Base-by-base conservation (phyloP, 2,888 invertebrate species). In the Arctia plantaginis region DNA sequence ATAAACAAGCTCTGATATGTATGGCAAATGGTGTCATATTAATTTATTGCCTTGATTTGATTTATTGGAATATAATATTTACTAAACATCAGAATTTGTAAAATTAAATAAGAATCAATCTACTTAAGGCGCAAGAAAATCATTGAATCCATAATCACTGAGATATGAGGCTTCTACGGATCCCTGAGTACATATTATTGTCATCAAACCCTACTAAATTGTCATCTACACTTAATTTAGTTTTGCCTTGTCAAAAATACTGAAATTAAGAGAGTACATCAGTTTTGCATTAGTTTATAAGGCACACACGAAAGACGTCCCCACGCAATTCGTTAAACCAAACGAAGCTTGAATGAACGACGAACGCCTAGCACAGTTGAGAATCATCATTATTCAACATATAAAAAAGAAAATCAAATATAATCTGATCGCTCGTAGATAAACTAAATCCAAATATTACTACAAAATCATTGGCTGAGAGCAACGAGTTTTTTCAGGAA, bases 401-500 rank as follows among this genome's bases (percentile, higher is more conserved):
- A 30, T 6, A 47, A 47, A 67, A 12, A 20, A 13, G n/a, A 67
- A 33, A 47, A 51, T 0, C 10, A 55, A 55, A 33, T 23, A 8
- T 12, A 47, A 27, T 30, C 47, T 23, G 30, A 47, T 20, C 6
- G 27, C 30, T 68, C 33, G 23, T 13, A 3, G 39, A 44, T 30
- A 41, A 20, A 23, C 41, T 10, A 62, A 23, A 33, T 59, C 3
- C 20, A 27, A 47, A 35, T 64, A 62, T 62, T 59, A 44, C 41
- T 44, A 55, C 4, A 6, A 12, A 35, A 64, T 47, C 64, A 44
- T 65, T 69, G 15, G 47, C 62, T 47, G 72, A 44, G 76, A 73
- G 80, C 74, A 72, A 71, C 69, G 41, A 65, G 67, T 72, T 82
- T 81, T 77, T 71, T 66, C 75, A 72, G 80, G 75, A 75, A 74